These are phyloP conservation scores for Drosophila suboccidentalis DNA, from an alignment of 2,888 invertebrate species.

Conservation along the genomic window DNA sequence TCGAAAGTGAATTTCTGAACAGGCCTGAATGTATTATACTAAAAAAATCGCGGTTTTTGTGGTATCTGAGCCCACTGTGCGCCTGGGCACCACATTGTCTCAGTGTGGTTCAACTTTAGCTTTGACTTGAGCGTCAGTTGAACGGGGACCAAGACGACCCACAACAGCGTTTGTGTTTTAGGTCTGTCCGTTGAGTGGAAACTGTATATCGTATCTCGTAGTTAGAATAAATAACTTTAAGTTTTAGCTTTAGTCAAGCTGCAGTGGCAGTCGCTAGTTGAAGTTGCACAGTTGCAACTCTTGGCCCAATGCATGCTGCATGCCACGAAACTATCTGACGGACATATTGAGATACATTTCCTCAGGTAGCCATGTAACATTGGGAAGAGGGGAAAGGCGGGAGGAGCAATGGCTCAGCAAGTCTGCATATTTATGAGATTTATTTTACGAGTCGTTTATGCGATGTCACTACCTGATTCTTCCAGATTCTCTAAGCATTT, in stretches of 20 bases:
- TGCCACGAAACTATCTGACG: constrained; percentile 56
- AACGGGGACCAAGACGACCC: constrained; percentile 54
- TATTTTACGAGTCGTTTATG: constrained; percentile 74
- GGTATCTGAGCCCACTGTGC: constrained; percentile 6
- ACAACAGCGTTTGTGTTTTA: constrained; percentile 70
- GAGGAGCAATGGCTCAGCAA: background rate
- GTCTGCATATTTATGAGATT: constrained; percentile 79
- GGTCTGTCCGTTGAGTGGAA: constrained; percentile 57
- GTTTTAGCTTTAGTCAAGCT: constrained; percentile 30
- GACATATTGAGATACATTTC: constrained; percentile 68
- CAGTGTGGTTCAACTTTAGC: constrained; percentile 11
- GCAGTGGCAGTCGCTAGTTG: constrained; percentile 28
- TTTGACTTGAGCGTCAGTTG: constrained; percentile 10
- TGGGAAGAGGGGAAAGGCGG: background rate
- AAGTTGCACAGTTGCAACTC: constrained; percentile 22
- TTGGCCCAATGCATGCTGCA: constrained; percentile 21
- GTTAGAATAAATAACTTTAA: constrained; percentile 75
- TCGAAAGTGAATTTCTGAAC: too few species aligned
- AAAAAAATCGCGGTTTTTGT: background rate
- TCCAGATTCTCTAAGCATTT: constrained; percentile 40
- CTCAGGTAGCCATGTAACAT: constrained; percentile 44
- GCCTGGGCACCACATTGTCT: constrained; percentile 27
- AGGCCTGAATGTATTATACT: background rate
- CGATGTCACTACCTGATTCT: constrained; percentile 72
- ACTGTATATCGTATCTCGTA: constrained; percentile 64